Base-by-base conservation (phyloP, 2,888 invertebrate genomes). In the Papilio demoleus region DNA sequence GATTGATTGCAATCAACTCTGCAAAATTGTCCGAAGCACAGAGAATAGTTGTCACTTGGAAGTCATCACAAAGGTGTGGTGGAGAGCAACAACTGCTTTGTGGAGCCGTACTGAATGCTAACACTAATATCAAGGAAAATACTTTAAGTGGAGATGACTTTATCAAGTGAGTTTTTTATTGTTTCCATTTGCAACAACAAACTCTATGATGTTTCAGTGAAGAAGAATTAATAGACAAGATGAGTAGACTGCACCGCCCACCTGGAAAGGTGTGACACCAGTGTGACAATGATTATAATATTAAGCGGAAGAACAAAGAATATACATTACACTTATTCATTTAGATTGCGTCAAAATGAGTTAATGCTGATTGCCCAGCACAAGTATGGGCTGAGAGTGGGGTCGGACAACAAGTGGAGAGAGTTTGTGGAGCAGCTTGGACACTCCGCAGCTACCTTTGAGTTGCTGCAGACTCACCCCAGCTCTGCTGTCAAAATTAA, bases 351-450 rank as follows among this genome's bases (percentile, higher is more conserved):
- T 56, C 92, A 94, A 72, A 85, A 88, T 63, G 95, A 95, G 76
- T 94, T 96, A 93, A 92, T 93, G 42, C 80, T 95, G 4, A 94
- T 95, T 85, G 95, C 95, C 0, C 93, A 95, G 81, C 95, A 96
- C 75, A 96, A 95, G 79, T 94, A 94, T 82, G 94, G 95, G 2
- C 79, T 94, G 0, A 88, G 94, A 71, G 88, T 93, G 0, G 83
- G 91, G 34, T 85, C 92, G 4, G 88, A 90, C 62, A 74, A 81
- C 24, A 88, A 90, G 70, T 94, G 94, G 91, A 86, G 88, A 61
- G 91, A 93, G 50, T 89, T 95, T 70, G 92, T 95, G 73, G 76
- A 88, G 14, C 93, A 94, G 69, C 84, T 97, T 2, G 96, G 96
- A 1, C 90, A 93, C 74, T 95, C 96, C 0, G 94, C 95, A 0